Evolutionary conservation across 2,113 vertebrate species (phyloP), one percentile per base, ranked within the genome.

Genomic region (Columba livia): DNA sequence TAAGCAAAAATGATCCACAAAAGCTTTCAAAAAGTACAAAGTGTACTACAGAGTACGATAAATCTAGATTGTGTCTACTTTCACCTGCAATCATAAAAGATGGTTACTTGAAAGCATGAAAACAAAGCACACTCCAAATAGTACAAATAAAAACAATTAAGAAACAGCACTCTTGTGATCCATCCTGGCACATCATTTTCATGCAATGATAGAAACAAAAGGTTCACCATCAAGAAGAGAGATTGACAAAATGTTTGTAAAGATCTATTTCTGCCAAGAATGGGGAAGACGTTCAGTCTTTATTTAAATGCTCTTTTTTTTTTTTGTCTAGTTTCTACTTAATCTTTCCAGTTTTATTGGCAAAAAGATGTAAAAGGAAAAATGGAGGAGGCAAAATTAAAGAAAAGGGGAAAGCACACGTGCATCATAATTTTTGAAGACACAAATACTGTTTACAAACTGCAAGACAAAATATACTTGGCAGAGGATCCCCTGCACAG

Each of bases 281-380:
- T 4, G 13, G n/a, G 48, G 47, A 92, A 95, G 38, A 80, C 79
- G 31, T 56, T 92, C 13, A 54, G 53, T 74, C 47, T 88, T 80
- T 94, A 82, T 51, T 88, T 90, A 84, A 94, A 90, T 90, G 34
- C n/a, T 89, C 54, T 82, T 87, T 74, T 90, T 81, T 90, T 81
- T 72, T 23, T 84, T 92, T 75, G 32, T 53, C 78, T 85, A 32
- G 38, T 82, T 94, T 88, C 74, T 78, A 72, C 38, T 86, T 81
- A 32, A 74, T 81, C 60, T 78, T 90, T 77, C 24, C 32, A 60
- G 29, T 89, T 92, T 72, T 44, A 72, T 8, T 51, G 48, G 65
- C 26, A 87, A 93, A 88, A 89, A 3, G 70, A 44, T 44, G 34
- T 67, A 60, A 73, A 90, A 92, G 34, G 12, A 84, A 74, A 82